Percentiles rank a stretch among this genome's conserved stretches.
Evolutionary conservation across 1,140 invertebrate genomes (phyloP).

Genomic region (Mya arenaria): DNA sequence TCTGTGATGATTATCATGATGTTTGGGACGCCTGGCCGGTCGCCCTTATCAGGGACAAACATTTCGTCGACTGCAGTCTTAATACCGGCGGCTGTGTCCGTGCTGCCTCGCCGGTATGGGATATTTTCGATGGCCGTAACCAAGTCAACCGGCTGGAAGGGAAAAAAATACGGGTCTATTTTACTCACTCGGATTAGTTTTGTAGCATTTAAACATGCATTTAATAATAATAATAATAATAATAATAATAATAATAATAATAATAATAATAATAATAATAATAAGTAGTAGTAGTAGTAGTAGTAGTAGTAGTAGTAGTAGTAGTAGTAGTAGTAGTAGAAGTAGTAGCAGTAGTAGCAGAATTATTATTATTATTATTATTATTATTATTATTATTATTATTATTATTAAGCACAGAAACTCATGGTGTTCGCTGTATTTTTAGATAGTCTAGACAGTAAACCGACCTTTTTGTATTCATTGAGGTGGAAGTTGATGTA

Average conservation of each 20-base stretch:
- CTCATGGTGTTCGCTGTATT: too few relatives aligned
- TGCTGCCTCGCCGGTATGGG: constrained; percentile 32
- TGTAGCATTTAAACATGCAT: too few relatives aligned
- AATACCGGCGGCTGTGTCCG: constrained; percentile 40
- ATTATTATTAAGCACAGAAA: too few relatives aligned
- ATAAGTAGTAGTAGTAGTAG: too few relatives aligned
- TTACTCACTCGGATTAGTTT: too few relatives aligned
- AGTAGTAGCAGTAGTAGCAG: too few relatives aligned
- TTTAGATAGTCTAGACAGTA: too few relatives aligned
- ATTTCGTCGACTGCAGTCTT: constrained; percentile 6
- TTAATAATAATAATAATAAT: background rate
- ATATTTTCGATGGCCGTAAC: constrained; percentile 22
- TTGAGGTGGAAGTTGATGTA: constrained; percentile 55
- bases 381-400: too few relatives aligned
- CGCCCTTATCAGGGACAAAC: constrained; percentile 31
- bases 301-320: too few relatives aligned
- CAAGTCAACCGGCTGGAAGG: background rate
- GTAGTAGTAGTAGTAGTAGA: too few relatives aligned
- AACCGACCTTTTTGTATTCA: constrained; percentile 30
- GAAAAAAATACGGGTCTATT: background rate
- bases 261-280: too few relatives aligned
- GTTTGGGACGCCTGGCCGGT: constrained; percentile 26
- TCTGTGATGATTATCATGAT: constrained; percentile 51
- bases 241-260: background rate
- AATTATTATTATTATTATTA: too few relatives aligned